Percentiles rank a stretch among this genome's conserved stretches.
phyloP scores from a whole-genome alignment of 1,140 invertebrate species.

The Solen grandis region DNA sequence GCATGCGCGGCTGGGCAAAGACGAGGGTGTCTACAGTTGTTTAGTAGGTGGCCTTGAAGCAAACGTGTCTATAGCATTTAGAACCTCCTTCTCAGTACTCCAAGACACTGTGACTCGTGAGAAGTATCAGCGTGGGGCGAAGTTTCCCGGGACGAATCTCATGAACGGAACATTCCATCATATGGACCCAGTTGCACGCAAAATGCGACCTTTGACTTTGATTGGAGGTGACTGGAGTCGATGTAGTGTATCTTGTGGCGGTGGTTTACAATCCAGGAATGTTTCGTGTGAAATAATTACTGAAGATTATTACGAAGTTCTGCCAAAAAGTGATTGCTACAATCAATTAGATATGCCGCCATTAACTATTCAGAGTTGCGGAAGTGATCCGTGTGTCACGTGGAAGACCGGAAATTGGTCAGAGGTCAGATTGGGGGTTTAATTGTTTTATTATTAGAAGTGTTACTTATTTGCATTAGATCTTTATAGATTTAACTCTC shows the following conservation, averaged over 20 bases:
- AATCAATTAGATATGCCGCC: background rate
- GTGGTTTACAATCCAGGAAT: constrained; percentile 51
- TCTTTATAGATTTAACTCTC: no score
- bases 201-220: constrained; percentile 31
- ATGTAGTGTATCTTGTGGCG: constrained; percentile 46
- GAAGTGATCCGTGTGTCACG: constrained; percentile 47
- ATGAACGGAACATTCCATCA: constrained; percentile 24
- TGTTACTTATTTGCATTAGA: background rate
- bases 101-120: constrained; percentile 45
- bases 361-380: constrained; percentile 38
- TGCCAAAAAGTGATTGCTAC: constrained; percentile 38
- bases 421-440: constrained; percentile 8
- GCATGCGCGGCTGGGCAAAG: constrained; percentile 19
- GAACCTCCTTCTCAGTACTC: constrained; percentile 22
- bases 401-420: constrained; percentile 53
- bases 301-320: constrained; percentile 35
- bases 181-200: constrained; percentile 34
- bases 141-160: constrained; percentile 4
- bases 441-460: background rate
- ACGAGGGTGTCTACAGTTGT: constrained; percentile 49
- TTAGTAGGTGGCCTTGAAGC: constrained; percentile 40
- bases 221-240: constrained; percentile 40
- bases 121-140: constrained; percentile 25
- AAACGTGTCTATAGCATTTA: constrained; percentile 38
- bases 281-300: constrained; percentile 46